These are phyloP conservation scores for Etia nguti DNA, from an alignment of 2,113 vertebrate genomes.

Conservation along the genomic window DNA sequence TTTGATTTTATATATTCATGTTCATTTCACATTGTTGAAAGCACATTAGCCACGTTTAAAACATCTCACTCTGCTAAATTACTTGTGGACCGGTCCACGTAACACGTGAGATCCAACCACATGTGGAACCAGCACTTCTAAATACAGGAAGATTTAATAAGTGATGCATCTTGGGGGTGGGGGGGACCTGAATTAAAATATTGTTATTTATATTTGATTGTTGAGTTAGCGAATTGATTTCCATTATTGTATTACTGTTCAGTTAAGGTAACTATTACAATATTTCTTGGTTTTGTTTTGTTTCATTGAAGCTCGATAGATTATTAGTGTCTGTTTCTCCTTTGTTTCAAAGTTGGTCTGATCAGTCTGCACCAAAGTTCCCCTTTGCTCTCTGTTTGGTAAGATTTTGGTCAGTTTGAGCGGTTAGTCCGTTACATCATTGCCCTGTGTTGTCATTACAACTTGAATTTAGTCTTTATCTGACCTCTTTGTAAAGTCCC, in stretches of 20 bases:
- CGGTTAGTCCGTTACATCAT: neutral
- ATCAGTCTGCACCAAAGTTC: neutral
- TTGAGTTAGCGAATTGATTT: neutral
- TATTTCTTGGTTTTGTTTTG: too few relatives aligned
- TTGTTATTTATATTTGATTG: neutral
- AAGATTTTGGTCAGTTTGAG: neutral
- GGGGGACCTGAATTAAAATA: neutral
- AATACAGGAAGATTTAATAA: neutral
- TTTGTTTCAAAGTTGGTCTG: neutral
- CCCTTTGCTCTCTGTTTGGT: neutral
- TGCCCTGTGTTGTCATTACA: neutral
- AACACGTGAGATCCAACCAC: neutral
- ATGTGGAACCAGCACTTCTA: neutral
- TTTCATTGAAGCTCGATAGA: neutral
- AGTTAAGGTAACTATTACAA: neutral
- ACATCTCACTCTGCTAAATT: neutral
- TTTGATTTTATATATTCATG: neutral
- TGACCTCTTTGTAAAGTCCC: neutral
- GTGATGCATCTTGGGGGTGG: neutral
- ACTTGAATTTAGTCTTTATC: neutral
- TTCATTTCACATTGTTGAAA: neutral
- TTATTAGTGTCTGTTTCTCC: neutral
- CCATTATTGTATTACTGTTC: neutral
- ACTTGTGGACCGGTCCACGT: rapidly evolving
- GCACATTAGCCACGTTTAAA: neutral